Base-by-base conservation (phyloP, 2,888 invertebrate species). In the Teleogryllus oceanicus region DNA sequence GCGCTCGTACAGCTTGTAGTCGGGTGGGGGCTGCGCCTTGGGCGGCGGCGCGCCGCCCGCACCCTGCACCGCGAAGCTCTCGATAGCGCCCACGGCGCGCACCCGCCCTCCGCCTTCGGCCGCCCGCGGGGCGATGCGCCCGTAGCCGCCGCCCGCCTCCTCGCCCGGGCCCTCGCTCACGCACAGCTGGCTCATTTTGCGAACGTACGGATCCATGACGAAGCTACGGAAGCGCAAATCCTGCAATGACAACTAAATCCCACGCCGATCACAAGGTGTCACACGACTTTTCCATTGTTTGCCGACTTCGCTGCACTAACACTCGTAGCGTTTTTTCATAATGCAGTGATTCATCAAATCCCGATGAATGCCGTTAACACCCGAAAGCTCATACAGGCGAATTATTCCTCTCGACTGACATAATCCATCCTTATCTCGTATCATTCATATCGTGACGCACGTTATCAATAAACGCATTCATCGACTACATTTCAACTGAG, bases 1-100 rank as follows among this genome's bases (percentile, higher is more conserved):
- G 80, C 94, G 89, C 85, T 94, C 94, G 84, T 92, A 92, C 78
- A 91, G 86, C 83, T 90, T 90, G 83, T 90, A 90, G 80, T 90
- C 90, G 11, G 83, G 75, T 11, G 83, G 75, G 13, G 83, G 80
- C 85, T 85, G 76, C 82, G 79, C 82, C 83, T 81, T 83, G 83
- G 76, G 80, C 85, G 84, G 79, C 85, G 84, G 79, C 83, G 84
- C 79, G 79, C 77, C 77, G 87, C 82, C 85, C 86, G 89, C 88
- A 84, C 88, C 89, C 82, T 91, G 91, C 81, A 91, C 88, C 20
- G 90, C 89, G 84, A 92, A 92, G 85, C 91, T 92, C 85, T 93
- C 92, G 84, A 91, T 91, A 80, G 92, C 91, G 82, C 92, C 91
- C 78, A 92, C 89, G 75, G 91, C 87, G 84, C 91, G 88, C 84